phyloP scores from a whole-genome alignment of 2,113 vertebrate genomes.

The Lasiurus borealis region DNA sequence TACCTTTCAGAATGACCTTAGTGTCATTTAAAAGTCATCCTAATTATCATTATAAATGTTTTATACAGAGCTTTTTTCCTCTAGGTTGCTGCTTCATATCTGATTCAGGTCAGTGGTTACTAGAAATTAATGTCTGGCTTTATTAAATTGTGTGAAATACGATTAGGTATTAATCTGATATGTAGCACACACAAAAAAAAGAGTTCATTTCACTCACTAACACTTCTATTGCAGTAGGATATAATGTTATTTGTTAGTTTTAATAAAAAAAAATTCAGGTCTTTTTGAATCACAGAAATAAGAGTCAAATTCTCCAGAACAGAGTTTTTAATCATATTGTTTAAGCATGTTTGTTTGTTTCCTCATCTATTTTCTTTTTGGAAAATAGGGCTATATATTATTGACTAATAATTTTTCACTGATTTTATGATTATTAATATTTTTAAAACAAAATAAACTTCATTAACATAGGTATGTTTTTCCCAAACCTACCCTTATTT shows the following conservation, averaged over 20 bases:
- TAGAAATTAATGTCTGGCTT: slow-evolving; percentile 75
- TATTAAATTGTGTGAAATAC: slow-evolving; percentile 74
- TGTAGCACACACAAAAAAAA: background rate
- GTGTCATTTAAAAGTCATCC: slow-evolving; percentile 43
- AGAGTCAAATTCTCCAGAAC: slow-evolving; percentile 36
- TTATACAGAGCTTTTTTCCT: slow-evolving; percentile 82
- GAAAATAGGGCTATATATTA: slow-evolving; percentile 56
- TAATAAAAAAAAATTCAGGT: slow-evolving; percentile 39
- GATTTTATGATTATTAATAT: slow-evolving; percentile 66
- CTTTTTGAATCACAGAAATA: slow-evolving; percentile 52
- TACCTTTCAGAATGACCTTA: slow-evolving; percentile 60
- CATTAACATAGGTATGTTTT: background rate
- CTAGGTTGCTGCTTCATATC: slow-evolving; percentile 77
- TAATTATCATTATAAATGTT: slow-evolving; percentile 66
- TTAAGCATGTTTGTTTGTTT: slow-evolving; percentile 55
- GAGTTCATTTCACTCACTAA: slow-evolving; percentile 61
- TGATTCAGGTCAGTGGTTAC: slow-evolving; percentile 80
- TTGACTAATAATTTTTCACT: slow-evolving; percentile 59
- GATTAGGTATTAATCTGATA: slow-evolving; percentile 69
- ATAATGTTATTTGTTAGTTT: slow-evolving; percentile 46
- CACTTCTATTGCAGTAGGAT: slow-evolving; percentile 44
- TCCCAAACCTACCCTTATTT: background rate
- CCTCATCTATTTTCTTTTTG: slow-evolving; percentile 39
- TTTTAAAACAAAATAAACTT: slow-evolving; percentile 44
- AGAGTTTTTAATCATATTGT: background rate